Evolutionary conservation across 2,113 vertebrate species (phyloP).

Genomic region (Grus americana): DNA sequence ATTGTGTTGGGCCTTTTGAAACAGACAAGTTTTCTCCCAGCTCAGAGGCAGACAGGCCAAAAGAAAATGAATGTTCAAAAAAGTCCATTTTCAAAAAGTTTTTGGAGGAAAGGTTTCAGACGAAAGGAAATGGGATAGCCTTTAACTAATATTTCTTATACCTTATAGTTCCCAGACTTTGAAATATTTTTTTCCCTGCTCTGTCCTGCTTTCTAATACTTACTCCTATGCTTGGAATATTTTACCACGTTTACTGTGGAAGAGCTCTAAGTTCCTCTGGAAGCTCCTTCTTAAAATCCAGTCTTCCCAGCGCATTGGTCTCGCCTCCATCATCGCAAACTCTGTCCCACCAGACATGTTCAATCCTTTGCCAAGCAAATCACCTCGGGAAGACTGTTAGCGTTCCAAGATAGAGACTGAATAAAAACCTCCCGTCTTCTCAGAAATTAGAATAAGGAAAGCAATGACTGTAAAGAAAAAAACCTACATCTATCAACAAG

Average conservation of each 20-base stretch:
- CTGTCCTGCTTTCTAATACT: neutral
- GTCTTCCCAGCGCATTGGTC: neutral
- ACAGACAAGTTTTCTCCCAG: neutral
- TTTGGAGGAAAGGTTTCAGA: neutral
- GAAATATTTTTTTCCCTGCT: neutral
- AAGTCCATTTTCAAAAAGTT: neutral
- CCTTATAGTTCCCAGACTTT: neutral
- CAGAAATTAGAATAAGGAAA: neutral
- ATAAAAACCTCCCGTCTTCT: neutral
- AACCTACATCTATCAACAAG: neutral
- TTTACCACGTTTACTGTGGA: neutral
- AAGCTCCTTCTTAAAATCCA: neutral
- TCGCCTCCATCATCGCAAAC: neutral
- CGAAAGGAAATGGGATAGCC: neutral
- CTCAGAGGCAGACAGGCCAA: neutral
- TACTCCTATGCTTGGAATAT: neutral
- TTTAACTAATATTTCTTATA: neutral
- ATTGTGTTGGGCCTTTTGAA: neutral
- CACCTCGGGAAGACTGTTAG: neutral
- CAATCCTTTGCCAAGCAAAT: neutral
- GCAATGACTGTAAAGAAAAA: neutral
- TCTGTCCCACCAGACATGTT: neutral
- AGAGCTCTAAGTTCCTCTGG: neutral
- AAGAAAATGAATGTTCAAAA: neutral
- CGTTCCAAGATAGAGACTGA: neutral